Conservation (phyloP, 2,113 vertebrate species). For the Bubalus kerabau region DNA sequence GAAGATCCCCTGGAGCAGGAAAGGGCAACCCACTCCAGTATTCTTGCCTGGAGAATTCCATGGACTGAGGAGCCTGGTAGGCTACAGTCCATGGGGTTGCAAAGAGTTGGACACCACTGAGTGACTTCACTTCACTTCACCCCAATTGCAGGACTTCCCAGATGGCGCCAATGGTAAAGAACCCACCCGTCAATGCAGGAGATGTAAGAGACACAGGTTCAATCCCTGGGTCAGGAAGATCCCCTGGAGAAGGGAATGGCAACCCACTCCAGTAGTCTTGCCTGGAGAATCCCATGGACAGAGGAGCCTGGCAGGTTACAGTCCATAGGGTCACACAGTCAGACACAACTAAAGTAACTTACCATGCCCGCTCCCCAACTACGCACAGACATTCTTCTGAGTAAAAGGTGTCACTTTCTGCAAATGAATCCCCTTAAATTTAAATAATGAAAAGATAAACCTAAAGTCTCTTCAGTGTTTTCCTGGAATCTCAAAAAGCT, state of each 20-base stretch:
- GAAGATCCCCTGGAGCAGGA: no score
- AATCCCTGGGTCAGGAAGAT: not conserved
- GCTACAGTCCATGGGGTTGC: no score
- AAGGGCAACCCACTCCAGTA: no score
- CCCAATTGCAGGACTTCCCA: not conserved
- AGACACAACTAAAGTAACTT: not conserved
- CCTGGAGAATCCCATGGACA: not conserved
- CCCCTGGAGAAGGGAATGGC: not conserved
- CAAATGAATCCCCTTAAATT: not conserved
- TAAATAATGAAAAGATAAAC: not conserved
- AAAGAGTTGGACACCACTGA: no score
- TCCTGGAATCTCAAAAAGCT: not conserved
- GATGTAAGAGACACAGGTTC: not conserved
- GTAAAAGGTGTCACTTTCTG: not conserved
- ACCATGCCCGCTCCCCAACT: not conserved
- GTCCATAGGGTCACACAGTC: not conserved
- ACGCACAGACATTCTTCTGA: not conserved
- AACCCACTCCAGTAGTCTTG: not conserved
- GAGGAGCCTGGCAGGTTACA: not conserved
- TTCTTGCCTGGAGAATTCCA: no score
- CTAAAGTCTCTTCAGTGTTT: not conserved
- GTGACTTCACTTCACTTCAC: no score
- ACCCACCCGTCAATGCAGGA: not conserved
- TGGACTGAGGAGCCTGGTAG: no score
- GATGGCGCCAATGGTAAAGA: not conserved